Base-by-base conservation (phyloP, 2,888 invertebrate genomes). In the Pterostichus madidus region DNA sequence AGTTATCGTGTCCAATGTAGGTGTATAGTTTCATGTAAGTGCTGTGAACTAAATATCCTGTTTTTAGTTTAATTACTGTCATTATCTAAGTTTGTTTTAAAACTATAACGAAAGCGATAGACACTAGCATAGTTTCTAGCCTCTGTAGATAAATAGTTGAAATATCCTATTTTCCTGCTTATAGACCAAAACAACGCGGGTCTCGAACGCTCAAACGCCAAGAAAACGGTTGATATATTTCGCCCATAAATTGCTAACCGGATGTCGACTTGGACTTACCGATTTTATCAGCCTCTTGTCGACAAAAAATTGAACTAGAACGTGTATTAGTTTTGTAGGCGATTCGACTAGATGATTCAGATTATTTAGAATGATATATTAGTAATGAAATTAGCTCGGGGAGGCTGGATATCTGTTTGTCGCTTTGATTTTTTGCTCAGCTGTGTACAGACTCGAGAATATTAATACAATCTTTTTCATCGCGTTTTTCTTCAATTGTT, bases 61-160 rank as follows among this genome's bases (percentile, higher is more conserved):
- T 79, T 68, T 79, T 79, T 79, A 64, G 64, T 79, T 79, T 79
- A 79, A 79, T 79, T 79, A 68, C 79, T 64, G 35, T 79, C 68
- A 79, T 79, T 79, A 79, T 79, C 79, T 79, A 52, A 64, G 64
- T 79, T 49, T 31, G 32, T 79, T 79, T 49, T 49, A 61, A 49
- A 79, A 78, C 61, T 78, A 56, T 77, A 77, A 59, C 78, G 79
- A 79, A 79, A 79, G 79, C 52, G 68, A 79, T 64, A 79, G 61
- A 32, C 61, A 56, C 15, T 44, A 46, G 53, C 56, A 52, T 53
- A 77, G 56, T 77, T 53, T 77, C 59, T 24, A 76, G 71, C 2
- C 64, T 35, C 35, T 13, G 44, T 35, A 68, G 15, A 68, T 71
- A 71, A 71, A 71, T 71, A 71, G 46, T 71, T 46, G 71, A 46